A percentile compares a stretch with the other conserved stretches of the same genome.
phyloP scores from a whole-genome alignment of 2,888 invertebrate species.

The Eueremaeus valkanovi region DNA sequence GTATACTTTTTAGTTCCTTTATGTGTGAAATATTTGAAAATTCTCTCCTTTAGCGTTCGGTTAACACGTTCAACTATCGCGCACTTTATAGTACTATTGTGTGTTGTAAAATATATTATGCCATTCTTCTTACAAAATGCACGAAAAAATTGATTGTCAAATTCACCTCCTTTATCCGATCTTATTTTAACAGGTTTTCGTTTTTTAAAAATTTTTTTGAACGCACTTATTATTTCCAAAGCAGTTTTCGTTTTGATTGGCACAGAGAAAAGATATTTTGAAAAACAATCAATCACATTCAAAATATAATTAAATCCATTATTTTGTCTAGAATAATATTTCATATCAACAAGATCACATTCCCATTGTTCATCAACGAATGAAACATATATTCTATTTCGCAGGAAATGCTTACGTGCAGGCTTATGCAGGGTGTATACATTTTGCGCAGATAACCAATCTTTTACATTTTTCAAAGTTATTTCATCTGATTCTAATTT shows the following conservation, averaged over 20 bases:
- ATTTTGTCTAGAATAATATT: constrained; percentile 42
- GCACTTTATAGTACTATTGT: constrained; percentile 49
- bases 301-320: constrained; percentile 46
- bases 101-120: constrained; percentile 47
- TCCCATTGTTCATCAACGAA: constrained; percentile 48
- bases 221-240: constrained; percentile 41
- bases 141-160: constrained; percentile 44
- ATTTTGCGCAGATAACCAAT: constrained; percentile 37
- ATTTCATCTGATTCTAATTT: neutral
- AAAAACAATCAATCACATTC: no score
- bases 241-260: constrained; percentile 47
- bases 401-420: constrained; percentile 29
- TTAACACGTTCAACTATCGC: constrained; percentile 50
- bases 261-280: constrained; percentile 47
- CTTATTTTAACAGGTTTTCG: constrained; percentile 44
- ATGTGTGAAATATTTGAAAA: constrained; percentile 42
- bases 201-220: constrained; percentile 43
- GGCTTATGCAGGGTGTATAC: constrained; percentile 43
- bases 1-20: neutral
- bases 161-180: no score
- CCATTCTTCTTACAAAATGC: constrained; percentile 44
- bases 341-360: constrained; percentile 47
- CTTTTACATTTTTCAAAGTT: constrained; percentile 28
- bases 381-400: constrained; percentile 44
- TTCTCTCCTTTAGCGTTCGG: constrained; percentile 49